Base-by-base conservation (phyloP, 35 echinoderm and acorn worm species). In the Ptychodera flava region DNA sequence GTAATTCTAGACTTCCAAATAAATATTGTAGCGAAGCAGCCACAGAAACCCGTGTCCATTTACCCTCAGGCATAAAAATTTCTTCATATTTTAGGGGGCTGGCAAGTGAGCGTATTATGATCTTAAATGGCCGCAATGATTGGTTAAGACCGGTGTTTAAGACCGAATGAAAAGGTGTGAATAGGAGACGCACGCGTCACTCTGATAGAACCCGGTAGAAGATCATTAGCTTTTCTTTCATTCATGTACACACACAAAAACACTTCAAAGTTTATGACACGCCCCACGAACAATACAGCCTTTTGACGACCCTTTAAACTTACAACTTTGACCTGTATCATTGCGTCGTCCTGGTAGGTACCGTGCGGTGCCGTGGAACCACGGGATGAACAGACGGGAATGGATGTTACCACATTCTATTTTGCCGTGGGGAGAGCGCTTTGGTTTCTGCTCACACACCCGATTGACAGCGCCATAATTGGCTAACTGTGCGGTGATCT, bases 391-490 rank as follows among this genome's bases (percentile, higher is more conserved):
- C 1, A 37, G 37, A 37, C 31, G 16, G 35, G 34, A 15, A 36
- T 83, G 15, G 82, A 28, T 16, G 16, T 34, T 30, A 28, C 82
- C 82, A 36, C 16, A 36, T 34, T 34, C 33, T 16, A 36, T 2
- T 28, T 34, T 34, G 16, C 30, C 16, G 35, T 36, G 34, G 34
- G 34, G 37, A 83, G 35, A 30, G 33, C 82, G 80, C 80, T 82
- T 32, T 16, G 31, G 16, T 32, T 82, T 34, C 30, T 82, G 16
- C 32, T 33, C 45, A 64, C 22, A 64, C 45, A 82, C 22, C 34
- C 0, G 82, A 83, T 83, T 83, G 82, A 83, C 82, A 83, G 82
- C 37, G 12, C 6, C 30, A 36, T 83, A 83, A 83, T 83, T 83
- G 82, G 37, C 33, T 83, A 36, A 83, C 37, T 36, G 1, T 37